phyloP scores from a whole-genome alignment of 2,888 invertebrate species.

The Hylaea fasciaria region DNA sequence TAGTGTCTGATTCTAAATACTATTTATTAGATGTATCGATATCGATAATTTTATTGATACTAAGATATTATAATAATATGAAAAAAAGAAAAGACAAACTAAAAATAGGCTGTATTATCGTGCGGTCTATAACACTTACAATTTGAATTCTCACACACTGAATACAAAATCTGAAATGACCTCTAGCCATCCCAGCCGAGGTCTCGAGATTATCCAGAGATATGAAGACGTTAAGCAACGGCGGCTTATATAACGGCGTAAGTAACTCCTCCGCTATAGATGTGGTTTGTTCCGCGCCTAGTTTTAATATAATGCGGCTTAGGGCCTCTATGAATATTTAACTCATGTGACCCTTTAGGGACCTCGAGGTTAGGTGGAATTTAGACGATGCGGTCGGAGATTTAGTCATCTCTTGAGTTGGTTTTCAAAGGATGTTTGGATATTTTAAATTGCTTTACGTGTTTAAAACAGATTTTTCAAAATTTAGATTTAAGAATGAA shows the following conservation, averaged over 20 bases:
- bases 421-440: too few species aligned
- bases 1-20: too few species aligned
- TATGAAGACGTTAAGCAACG: constrained; percentile 15
- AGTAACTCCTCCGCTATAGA: constrained; percentile 29
- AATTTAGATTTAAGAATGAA: too few species aligned
- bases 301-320: constrained; percentile 51
- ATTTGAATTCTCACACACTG: not conserved
- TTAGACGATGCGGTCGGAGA: constrained; percentile 9
- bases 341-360: constrained; percentile 44
- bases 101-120: too few species aligned
- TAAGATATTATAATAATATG: too few species aligned
- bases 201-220: constrained; percentile 7
- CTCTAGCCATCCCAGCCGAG: not conserved
- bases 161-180: not conserved
- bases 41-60: too few species aligned
- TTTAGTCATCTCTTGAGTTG: not conserved
- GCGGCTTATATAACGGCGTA: constrained; percentile 16
- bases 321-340: constrained; percentile 52
- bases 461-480: too few species aligned
- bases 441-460: too few species aligned
- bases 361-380: constrained; percentile 20
- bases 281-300: constrained; percentile 35
- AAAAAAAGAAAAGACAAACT: too few species aligned
- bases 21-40: too few species aligned
- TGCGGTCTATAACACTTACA: not conserved